These are phyloP conservation scores for Drosophila tropicalis DNA, from an alignment of 1,140 invertebrate species.

Conservation along the genomic window DNA sequence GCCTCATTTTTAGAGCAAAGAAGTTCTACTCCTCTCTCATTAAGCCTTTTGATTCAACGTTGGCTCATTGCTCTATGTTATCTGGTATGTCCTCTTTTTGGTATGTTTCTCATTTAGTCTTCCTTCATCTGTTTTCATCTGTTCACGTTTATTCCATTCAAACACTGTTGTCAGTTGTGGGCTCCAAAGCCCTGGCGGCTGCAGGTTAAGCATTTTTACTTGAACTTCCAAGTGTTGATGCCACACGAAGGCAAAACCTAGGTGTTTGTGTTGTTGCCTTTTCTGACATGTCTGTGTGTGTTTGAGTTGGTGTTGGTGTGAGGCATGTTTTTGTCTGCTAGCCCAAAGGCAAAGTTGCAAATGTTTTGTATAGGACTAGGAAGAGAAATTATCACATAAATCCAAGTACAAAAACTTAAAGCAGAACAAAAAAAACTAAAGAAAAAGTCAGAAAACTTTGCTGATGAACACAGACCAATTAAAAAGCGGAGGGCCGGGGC, in stretches of 20 bases:
- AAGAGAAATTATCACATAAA: constrained; percentile 51
- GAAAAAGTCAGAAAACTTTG: constrained; percentile 4
- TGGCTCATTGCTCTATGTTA: constrained; percentile 48
- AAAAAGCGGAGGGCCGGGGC: too few relatives aligned
- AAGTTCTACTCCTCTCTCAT: constrained; percentile 13
- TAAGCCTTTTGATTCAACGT: constrained; percentile 47
- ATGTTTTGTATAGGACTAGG: constrained; percentile 33
- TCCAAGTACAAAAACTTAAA: constrained; percentile 36
- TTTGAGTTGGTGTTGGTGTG: constrained; percentile 12
- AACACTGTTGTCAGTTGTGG: constrained; percentile 9
- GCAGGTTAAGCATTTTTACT: constrained; percentile 74
- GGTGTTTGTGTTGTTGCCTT: constrained; percentile 75
- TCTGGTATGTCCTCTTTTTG: constrained; percentile 25
- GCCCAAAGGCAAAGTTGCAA: constrained; percentile 28
- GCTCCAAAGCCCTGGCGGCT: constrained; percentile 65
- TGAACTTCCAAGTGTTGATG: constrained; percentile 76
- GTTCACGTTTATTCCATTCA: constrained; percentile 37
- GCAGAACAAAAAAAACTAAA: background rate
- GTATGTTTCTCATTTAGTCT: constrained; percentile 73
- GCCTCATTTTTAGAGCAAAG: background rate
- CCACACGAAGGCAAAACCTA: constrained; percentile 58
- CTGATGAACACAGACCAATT: constrained; percentile 49
- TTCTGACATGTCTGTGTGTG: constrained; percentile 60
- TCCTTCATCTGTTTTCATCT: constrained; percentile 49
- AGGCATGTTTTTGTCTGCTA: constrained; percentile 39